These are phyloP conservation scores for Drosophila elegans DNA, from an alignment of 1,140 invertebrate species.

Conservation along the genomic window DNA sequence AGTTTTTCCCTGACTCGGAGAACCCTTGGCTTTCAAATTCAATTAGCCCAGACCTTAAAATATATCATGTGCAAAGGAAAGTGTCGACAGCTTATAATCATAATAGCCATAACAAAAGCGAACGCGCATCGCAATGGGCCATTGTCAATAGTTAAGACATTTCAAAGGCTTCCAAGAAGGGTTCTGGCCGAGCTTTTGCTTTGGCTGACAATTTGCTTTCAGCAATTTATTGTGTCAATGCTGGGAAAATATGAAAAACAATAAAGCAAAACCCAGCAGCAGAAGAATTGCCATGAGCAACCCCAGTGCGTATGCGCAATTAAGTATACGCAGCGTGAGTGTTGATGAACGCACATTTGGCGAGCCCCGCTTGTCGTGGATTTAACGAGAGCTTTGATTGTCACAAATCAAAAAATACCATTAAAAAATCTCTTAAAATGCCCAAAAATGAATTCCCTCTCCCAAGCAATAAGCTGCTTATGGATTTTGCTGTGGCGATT, in stretches of 20 bases:
- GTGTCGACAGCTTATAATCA: slow-evolving; percentile 75
- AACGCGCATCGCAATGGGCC: slow-evolving; percentile 42
- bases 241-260: neutral
- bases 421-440: slow-evolving; percentile 34
- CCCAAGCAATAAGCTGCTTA: slow-evolving; percentile 55
- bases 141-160: slow-evolving; percentile 75
- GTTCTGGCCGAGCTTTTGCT: slow-evolving; percentile 19
- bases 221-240: slow-evolving; percentile 69
- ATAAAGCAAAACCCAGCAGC: neutral
- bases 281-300: slow-evolving; percentile 1
- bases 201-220: slow-evolving; percentile 52
- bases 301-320: slow-evolving; percentile 47
- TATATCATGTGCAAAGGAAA: slow-evolving; percentile 34
- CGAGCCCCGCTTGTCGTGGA: neutral
- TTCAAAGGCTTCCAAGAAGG: slow-evolving; percentile 65
- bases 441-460: slow-evolving; percentile 7
- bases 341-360: neutral
- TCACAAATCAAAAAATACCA: slow-evolving; percentile 4
- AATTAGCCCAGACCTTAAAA: slow-evolving; percentile 74
- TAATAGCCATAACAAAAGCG: slow-evolving; percentile 43
- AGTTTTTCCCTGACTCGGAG: slow-evolving; percentile 35
- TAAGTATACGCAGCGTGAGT: slow-evolving; percentile 30
- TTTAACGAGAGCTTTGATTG: neutral
- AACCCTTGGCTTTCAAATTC: slow-evolving; percentile 48
- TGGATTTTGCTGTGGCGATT: slow-evolving; percentile 39